A percentile compares a stretch with the other conserved stretches of the same genome.
Evolutionary conservation across 1,140 invertebrate genomes (phyloP).

Genomic region (Patella vulgata): DNA sequence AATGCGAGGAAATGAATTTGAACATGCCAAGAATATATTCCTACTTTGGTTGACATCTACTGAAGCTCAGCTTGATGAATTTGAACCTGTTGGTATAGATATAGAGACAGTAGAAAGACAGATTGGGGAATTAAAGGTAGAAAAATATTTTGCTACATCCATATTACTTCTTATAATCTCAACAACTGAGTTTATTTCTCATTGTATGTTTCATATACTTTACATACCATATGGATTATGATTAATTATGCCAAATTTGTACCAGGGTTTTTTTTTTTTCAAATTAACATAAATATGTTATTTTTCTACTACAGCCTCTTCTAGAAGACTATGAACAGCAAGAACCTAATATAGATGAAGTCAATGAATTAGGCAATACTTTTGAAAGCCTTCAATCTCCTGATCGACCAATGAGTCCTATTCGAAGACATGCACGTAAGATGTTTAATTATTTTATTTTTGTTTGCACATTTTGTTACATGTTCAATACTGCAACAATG

Average conservation of each 20-base stretch:
- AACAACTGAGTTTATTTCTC: background rate
- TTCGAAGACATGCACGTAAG: constrained; percentile 49
- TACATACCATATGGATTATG: background rate
- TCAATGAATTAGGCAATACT: constrained; percentile 87
- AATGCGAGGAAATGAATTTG: constrained; percentile 86
- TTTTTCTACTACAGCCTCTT: constrained; percentile 77
- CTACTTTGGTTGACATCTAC: constrained; percentile 85
- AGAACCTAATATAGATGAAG: constrained; percentile 85
- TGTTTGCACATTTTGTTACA: background rate
- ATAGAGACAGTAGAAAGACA: constrained; percentile 85
- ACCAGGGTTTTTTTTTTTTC: background rate
- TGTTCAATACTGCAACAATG: too few species aligned
- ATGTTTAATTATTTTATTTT: constrained; percentile 9
- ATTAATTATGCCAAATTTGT: background rate
- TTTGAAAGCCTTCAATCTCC: constrained; percentile 84
- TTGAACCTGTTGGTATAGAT: constrained; percentile 88
- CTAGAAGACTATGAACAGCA: constrained; percentile 90
- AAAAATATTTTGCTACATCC: background rate
- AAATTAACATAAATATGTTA: background rate
- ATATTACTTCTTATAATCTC: background rate
- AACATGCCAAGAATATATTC: constrained; percentile 84
- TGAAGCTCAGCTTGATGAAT: constrained; percentile 76
- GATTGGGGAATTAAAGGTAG: constrained; percentile 82
- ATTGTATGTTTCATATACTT: background rate
- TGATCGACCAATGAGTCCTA: constrained; percentile 55